Percentiles rank a stretch among this genome's conserved stretches.
These are phyloP conservation scores for Theretra japonica DNA, from an alignment of 2,888 invertebrate genomes.

Conservation along the genomic window DNA sequence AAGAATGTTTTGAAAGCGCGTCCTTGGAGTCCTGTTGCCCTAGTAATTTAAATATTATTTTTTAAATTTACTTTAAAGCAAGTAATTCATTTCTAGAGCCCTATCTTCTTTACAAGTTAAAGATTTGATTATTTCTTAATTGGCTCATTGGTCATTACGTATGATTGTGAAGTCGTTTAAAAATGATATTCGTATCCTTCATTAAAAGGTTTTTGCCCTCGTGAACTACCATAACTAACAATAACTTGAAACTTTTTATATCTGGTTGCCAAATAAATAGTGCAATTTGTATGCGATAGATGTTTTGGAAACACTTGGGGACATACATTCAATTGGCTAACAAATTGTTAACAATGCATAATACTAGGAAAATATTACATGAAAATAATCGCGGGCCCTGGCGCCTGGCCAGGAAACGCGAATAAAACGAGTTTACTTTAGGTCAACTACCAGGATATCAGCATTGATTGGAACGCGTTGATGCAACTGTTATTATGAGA, in stretches of 20 bases:
- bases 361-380: slow-evolving; percentile 10
- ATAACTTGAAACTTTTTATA: not conserved
- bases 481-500: not conserved
- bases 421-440: slow-evolving; percentile 2
- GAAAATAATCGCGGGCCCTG: not conserved
- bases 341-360: not conserved
- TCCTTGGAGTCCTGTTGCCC: slow-evolving; percentile 1
- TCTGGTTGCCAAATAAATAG: not conserved
- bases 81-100: not conserved
- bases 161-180: too few relatives aligned
- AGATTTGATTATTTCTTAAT: too few relatives aligned
- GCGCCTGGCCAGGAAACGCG: slow-evolving; percentile 5
- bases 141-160: too few relatives aligned
- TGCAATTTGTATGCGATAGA: not conserved
- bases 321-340: not conserved
- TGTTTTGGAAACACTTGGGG: not conserved
- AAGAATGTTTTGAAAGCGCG: not conserved
- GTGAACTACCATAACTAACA: not conserved
- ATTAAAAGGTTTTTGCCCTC: not conserved
- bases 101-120: too few relatives aligned
- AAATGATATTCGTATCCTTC: not conserved
- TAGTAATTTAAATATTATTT: not conserved
- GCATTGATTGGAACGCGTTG: not conserved
- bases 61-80: not conserved
- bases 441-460: slow-evolving; percentile 22